These are phyloP conservation scores for Caenorhabditis doughertyi DNA, from an alignment of 2,888 invertebrate species.

Conservation along the genomic window DNA sequence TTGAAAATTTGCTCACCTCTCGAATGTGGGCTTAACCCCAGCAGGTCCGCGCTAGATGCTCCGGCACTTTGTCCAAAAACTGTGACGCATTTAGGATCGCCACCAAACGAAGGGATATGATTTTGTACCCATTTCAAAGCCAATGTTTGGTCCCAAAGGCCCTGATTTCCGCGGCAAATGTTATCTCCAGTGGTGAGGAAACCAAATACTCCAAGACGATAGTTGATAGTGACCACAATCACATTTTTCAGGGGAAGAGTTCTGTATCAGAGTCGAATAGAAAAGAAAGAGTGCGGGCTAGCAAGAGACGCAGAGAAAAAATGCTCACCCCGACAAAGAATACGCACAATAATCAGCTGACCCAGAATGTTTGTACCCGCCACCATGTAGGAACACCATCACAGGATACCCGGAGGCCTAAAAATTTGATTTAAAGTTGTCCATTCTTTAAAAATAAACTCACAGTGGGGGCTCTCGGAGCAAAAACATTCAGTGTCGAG, in stretches of 20 bases:
- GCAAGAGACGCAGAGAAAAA: not conserved
- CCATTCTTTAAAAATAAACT: slow-evolving; percentile 45
- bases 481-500: slow-evolving; percentile 70
- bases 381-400: slow-evolving; percentile 72
- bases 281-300: not conserved
- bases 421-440: too few relatives aligned
- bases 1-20: slow-evolving; percentile 36
- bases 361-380: slow-evolving; percentile 62
- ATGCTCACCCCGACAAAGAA: slow-evolving; percentile 29
- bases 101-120: slow-evolving; percentile 78
- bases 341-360: slow-evolving; percentile 42
- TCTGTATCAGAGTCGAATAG: too few relatives aligned
- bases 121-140: too few relatives aligned
- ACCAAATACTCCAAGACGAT: slow-evolving; percentile 75
- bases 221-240: slow-evolving; percentile 75
- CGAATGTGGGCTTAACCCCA: slow-evolving; percentile 69
- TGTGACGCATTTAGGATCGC: slow-evolving; percentile 77
- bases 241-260: slow-evolving; percentile 75
- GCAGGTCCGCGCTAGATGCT: slow-evolving; percentile 68
- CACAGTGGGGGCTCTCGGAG: slow-evolving; percentile 53
- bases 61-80: slow-evolving; percentile 79
- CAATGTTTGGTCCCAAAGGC: slow-evolving; percentile 80
- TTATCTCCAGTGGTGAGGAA: slow-evolving; percentile 69
- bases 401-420: too few relatives aligned
- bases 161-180: slow-evolving; percentile 71